phyloP scores from a whole-genome alignment of 2,113 vertebrate species.

The Dinomys branickii region DNA sequence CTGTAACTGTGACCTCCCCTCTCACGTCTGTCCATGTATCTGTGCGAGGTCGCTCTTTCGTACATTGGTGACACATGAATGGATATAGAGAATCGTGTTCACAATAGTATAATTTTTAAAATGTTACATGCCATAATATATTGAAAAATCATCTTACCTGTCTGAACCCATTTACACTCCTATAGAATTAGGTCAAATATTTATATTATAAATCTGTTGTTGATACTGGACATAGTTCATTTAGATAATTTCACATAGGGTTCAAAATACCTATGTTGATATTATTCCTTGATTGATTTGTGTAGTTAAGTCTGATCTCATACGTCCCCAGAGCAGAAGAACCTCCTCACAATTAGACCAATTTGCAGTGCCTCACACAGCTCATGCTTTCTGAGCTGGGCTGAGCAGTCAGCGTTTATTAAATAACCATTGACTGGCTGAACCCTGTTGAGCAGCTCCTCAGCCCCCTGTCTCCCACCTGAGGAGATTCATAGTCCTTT shows the following conservation, averaged over 20 bases:
- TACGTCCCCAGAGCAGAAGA: constrained; percentile 36
- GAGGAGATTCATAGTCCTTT: background rate
- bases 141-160: background rate
- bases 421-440: constrained; percentile 57
- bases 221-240: background rate
- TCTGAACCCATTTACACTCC: background rate
- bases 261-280: background rate
- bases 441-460: constrained; percentile 20
- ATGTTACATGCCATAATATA: background rate
- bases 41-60: background rate
- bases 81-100: background rate
- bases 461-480: constrained; percentile 2
- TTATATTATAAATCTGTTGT: background rate
- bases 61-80: background rate
- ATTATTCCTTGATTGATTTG: constrained; percentile 26
- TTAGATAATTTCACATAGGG: background rate
- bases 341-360: constrained; percentile 46
- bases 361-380: background rate
- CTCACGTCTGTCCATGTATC: background rate
- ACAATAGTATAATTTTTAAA: background rate
- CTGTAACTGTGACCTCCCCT: background rate
- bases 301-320: constrained; percentile 47
- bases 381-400: constrained; percentile 48
- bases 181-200: background rate
- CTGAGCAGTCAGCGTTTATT: constrained; percentile 54